phyloP scores from a whole-genome alignment of 1,140 invertebrate species.

The Drosophila baimaii region DNA sequence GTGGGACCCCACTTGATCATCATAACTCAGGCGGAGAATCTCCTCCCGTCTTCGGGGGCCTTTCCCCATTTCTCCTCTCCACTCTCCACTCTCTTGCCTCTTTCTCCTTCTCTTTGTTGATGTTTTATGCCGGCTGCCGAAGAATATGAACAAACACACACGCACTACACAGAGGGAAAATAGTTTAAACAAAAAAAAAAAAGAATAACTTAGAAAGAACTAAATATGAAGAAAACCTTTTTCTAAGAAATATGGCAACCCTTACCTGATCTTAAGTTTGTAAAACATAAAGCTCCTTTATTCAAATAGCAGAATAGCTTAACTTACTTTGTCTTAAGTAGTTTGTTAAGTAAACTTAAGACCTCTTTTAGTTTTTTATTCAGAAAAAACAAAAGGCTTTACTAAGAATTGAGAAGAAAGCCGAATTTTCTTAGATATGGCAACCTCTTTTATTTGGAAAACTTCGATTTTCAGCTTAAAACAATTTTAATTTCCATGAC shows the following conservation, averaged over 20 bases:
- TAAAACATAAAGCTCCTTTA: background rate
- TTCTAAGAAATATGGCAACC: background rate
- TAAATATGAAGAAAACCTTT: background rate
- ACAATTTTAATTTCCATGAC: background rate
- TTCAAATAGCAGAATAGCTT: too few relatives aligned
- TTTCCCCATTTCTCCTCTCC: constrained; percentile 5
- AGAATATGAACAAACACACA: constrained; percentile 53
- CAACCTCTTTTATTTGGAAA: too few relatives aligned
- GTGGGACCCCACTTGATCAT: constrained; percentile 14
- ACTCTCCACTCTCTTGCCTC: background rate
- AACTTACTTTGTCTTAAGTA: too few relatives aligned
- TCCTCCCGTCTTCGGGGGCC: constrained; percentile 5
- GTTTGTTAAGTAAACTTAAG: too few relatives aligned
- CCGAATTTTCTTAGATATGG: too few relatives aligned
- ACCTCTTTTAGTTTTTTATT: too few relatives aligned
- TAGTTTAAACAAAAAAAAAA: too few relatives aligned
- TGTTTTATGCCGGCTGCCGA: constrained; percentile 60
- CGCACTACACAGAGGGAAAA: constrained; percentile 10
- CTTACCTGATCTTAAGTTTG: background rate
- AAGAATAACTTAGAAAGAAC: background rate
- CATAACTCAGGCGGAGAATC: constrained; percentile 17
- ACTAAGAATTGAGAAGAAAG: too few relatives aligned
- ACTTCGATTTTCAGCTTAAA: background rate
- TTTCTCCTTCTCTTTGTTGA: constrained; percentile 16
- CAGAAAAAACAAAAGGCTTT: too few relatives aligned